phyloP scores from a whole-genome alignment of 2,797 vertebrate genomes.

The Labroides dimidiatus region DNA sequence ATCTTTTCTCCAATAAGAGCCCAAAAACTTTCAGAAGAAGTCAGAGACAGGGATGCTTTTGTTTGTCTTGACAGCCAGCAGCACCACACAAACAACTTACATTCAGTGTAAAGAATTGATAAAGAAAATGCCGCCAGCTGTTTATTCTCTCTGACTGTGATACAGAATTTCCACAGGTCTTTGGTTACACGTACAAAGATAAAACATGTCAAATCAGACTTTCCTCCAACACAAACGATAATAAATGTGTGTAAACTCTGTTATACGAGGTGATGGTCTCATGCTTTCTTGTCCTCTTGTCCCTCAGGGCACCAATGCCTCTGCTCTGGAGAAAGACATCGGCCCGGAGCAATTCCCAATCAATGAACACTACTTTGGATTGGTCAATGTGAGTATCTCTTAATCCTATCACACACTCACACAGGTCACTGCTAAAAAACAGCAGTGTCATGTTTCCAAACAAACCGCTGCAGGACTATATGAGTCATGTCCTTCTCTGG shows the following conservation, averaged over 20 bases:
- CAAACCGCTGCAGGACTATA: slow-evolving; percentile 19
- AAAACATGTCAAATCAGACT: slow-evolving; percentile 6
- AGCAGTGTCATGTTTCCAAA: slow-evolving; percentile 64
- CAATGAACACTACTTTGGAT: slow-evolving; percentile 91
- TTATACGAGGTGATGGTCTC: background rate
- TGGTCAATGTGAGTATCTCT: slow-evolving; percentile 87
- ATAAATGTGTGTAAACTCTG: background rate
- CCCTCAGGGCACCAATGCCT: slow-evolving; percentile 90
- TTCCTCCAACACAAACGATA: background rate
- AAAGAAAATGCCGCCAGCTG: background rate
- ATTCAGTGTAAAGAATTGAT: too few species aligned
- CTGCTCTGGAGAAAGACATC: slow-evolving; percentile 92
- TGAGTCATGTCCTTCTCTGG: slow-evolving; percentile 53
- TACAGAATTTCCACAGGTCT: slow-evolving; percentile 21
- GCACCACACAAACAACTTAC: too few species aligned
- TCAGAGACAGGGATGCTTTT: too few species aligned
- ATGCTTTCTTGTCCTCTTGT: slow-evolving; percentile 7
- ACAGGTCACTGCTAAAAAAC: slow-evolving; percentile 40
- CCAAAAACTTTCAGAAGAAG: too few species aligned
- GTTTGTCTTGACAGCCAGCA: too few species aligned
- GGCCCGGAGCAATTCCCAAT: slow-evolving; percentile 91
- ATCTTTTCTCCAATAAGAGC: too few species aligned
- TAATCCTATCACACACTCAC: slow-evolving; percentile 46
- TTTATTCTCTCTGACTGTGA: background rate
- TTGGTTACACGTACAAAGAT: background rate